Evolutionary conservation across 2,113 vertebrate species (phyloP), one percentile per base, ranked within the genome.

Genomic region (Zapus hudsonius): DNA sequence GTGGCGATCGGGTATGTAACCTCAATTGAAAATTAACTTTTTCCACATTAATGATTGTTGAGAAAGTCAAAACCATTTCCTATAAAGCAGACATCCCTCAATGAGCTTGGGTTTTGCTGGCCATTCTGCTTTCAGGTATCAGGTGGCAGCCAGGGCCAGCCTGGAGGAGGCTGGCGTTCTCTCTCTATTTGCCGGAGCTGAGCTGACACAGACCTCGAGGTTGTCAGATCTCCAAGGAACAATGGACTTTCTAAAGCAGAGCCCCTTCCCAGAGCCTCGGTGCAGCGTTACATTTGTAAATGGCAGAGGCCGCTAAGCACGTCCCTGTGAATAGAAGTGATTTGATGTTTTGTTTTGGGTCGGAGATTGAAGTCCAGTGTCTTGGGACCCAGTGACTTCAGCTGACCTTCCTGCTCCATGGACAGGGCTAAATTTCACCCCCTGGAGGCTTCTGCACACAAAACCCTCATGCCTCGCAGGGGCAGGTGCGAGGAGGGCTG

Each of bases 351-450:
- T 97, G 96, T 97, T 97, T 97, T 93, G 84, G 84, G 97, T 98
- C 89, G 96, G 96, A 98, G 98, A 97, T 97, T 98, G 98, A 98
- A 98, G 97, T 98, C 97, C 97, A 97, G 97, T 97, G 97, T 98
- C 98, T 98, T 98, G 97, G 98, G 97, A 98, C 98, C 97, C 97
- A 97, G 97, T 98, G 98, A 98, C 98, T 98, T 97, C 97, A 73
- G 97, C 97, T 98, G 98, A 98, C 98, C 98, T 98, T 97, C 98
- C 92, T 95, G 96, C 97, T 98, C 97, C 95, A 97, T 2, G 97
- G 98, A 98, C 97, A 98, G 97, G 98, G 97, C 98, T 98, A 97
- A 97, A 98, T 98, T 98, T 98, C 98, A 98, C 97, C 98, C 98
- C 98, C 98, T 97, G 97, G 98, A 98, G 98, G 98, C 97, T 98